phyloP scores from a whole-genome alignment of 2,888 invertebrate genomes.

The Zygaena filipendulae region DNA sequence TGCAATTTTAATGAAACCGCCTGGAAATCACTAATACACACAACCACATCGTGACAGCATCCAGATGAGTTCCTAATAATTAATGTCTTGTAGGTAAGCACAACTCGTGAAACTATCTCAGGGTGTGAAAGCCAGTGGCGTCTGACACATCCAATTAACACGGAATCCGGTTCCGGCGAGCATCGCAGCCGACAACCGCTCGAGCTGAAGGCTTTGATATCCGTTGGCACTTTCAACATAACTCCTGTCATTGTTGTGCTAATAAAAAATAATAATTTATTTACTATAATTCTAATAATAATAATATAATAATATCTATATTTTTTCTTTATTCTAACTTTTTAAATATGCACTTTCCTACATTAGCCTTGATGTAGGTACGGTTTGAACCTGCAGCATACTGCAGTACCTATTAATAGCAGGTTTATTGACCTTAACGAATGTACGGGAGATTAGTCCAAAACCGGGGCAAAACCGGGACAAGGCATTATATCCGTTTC shows the following conservation, averaged over 20 bases:
- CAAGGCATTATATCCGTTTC: too few species aligned
- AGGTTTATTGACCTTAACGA: too few species aligned
- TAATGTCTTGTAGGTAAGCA: conserved; percentile 55
- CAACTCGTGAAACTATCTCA: conserved; percentile 50
- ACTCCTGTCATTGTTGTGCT: conserved; percentile 9
- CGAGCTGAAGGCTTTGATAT: conserved; percentile 26
- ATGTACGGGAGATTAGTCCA: too few species aligned
- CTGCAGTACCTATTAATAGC: too few species aligned
- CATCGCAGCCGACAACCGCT: too few species aligned
- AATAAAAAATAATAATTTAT: conserved; percentile 11
- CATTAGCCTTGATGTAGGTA: too few species aligned
- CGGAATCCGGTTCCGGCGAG: conserved; percentile 51
- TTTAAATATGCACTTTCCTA: too few species aligned
- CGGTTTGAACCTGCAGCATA: too few species aligned
- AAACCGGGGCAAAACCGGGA: too few species aligned
- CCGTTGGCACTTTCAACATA: conserved; percentile 23
- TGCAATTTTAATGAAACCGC: conserved; percentile 1
- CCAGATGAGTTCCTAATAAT: conserved; percentile 46
- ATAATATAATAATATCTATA: too few species aligned
- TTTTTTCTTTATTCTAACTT: too few species aligned
- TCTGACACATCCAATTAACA: conserved; percentile 67
- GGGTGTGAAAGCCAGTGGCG: conserved; percentile 57
- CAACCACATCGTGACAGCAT: conserved; percentile 18
- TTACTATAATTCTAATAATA: too few species aligned
- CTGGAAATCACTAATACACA: background rate